Percentiles rank a stretch among this genome's conserved stretches.
These are phyloP conservation scores for Anaspis maculata DNA, from an alignment of 2,888 invertebrate genomes.

Conservation along the genomic window DNA sequence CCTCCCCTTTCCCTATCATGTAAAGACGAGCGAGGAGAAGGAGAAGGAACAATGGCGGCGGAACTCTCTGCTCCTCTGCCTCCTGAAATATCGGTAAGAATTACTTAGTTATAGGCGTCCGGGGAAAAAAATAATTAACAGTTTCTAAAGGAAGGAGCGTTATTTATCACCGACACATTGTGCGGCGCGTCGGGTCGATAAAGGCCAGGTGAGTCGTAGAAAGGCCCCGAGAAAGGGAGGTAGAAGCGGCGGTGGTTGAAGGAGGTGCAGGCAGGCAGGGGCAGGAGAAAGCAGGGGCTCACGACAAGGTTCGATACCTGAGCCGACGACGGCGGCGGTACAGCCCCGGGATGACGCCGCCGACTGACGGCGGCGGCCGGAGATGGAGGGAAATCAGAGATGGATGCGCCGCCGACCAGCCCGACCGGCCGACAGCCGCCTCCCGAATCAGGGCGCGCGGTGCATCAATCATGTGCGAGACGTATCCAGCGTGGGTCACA, in stretches of 20 bases:
- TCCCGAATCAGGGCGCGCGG: too few species aligned
- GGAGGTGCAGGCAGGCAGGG: slow-evolving; percentile 4
- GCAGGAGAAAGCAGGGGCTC: slow-evolving; percentile 9
- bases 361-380: slow-evolving; percentile 9
- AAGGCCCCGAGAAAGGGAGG: slow-evolving; percentile 20
- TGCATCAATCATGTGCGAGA: too few species aligned
- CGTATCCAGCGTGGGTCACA: too few species aligned
- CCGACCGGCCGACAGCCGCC: too few species aligned
- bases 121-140: slow-evolving; percentile 31
- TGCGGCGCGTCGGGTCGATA: slow-evolving; percentile 30
- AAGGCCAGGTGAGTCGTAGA: slow-evolving; percentile 33
- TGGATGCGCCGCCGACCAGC: slow-evolving; percentile 4
- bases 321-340: slow-evolving; percentile 15
- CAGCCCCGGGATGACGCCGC: slow-evolving; percentile 13
- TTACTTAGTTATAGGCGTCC: slow-evolving; percentile 28
- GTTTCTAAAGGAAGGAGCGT: slow-evolving; percentile 28
- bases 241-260: slow-evolving; percentile 11
- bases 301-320: slow-evolving; percentile 17
- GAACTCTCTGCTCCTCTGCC: not conserved
- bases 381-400: slow-evolving; percentile 7
- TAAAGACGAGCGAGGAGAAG: too few species aligned
- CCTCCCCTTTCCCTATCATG: too few species aligned
- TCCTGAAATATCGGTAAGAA: slow-evolving; percentile 16
- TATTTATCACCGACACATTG: slow-evolving; percentile 30
- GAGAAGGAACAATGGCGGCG: too few species aligned